Conservation (phyloP, 2,888 invertebrate genomes). For the Bibio marci region DNA sequence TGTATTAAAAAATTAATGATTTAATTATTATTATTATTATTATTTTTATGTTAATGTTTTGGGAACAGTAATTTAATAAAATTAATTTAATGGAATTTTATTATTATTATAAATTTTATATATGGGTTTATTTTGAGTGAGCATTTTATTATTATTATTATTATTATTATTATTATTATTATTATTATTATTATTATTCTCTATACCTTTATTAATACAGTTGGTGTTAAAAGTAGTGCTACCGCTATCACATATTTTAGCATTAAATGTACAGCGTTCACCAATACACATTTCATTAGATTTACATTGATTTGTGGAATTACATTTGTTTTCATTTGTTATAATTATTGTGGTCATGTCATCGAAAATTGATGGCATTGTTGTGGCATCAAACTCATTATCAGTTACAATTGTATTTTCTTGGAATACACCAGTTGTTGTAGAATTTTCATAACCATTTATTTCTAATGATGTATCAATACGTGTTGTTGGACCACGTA, state of each 20-base stretch:
- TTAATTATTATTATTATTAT: no score
- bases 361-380: constrained; percentile 7
- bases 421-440: constrained; percentile 8
- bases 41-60: no score
- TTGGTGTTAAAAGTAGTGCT: constrained; percentile 7
- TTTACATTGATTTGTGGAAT: constrained; percentile 15
- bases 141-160: constrained; percentile 1
- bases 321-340: constrained; percentile 7
- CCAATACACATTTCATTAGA: constrained; percentile 41
- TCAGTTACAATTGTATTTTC: constrained; percentile 10
- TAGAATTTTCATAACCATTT: constrained; percentile 16
- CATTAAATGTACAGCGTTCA: constrained; percentile 28
- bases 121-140: no score
- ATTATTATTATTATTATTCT: constrained; percentile 3
- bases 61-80: no score
- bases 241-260: no score
- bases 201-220: constrained; percentile 25
- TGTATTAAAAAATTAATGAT: no score
- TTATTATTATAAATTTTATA: no score
- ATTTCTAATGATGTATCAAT: constrained; percentile 25
- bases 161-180: background rate
- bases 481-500: constrained; percentile 19
- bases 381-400: constrained; percentile 13
- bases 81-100: no score
- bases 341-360: constrained; percentile 5